A percentile compares a stretch with the other conserved stretches of the same genome.
Conservation (phyloP, 2,888 invertebrate genomes). For the Melieria omissa region DNA sequence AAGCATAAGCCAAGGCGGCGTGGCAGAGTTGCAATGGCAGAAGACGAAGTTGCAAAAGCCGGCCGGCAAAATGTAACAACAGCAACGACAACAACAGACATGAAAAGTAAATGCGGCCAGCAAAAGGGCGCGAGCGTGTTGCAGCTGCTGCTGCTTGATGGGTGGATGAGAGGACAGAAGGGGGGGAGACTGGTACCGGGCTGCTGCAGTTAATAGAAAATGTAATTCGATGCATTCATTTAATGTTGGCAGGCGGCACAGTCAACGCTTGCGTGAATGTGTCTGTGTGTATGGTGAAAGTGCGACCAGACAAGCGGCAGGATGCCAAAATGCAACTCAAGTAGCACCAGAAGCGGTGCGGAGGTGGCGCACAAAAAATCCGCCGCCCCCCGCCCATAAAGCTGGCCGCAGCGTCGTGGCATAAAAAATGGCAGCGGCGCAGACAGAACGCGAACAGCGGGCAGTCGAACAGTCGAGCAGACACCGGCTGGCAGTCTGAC, state of each 20-base stretch:
- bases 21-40: not conserved
- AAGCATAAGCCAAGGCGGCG: not conserved
- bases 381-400: too few relatives aligned
- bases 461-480: not conserved
- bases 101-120: slow-evolving; percentile 14
- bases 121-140: slow-evolving; percentile 8
- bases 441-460: slow-evolving; percentile 22
- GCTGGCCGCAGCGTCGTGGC: not conserved
- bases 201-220: slow-evolving; percentile 45
- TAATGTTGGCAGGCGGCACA: slow-evolving; percentile 36
- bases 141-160: slow-evolving; percentile 18
- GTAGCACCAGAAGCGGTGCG: not conserved
- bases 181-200: not conserved
- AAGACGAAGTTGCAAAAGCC: too few relatives aligned
- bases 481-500: slow-evolving; percentile 41
- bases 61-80: too few relatives aligned
- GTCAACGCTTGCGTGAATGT: too few relatives aligned
- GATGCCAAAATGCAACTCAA: slow-evolving; percentile 20
- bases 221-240: slow-evolving; percentile 45
- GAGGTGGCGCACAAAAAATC: not conserved
- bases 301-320: slow-evolving; percentile 21
- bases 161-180: not conserved
- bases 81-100: not conserved
- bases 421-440: slow-evolving; percentile 13
- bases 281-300: not conserved